Evolutionary conservation across 2,888 invertebrate genomes (phyloP), one percentile per base, ranked within the genome.

Genomic region (Allolobophora icterica): DNA sequence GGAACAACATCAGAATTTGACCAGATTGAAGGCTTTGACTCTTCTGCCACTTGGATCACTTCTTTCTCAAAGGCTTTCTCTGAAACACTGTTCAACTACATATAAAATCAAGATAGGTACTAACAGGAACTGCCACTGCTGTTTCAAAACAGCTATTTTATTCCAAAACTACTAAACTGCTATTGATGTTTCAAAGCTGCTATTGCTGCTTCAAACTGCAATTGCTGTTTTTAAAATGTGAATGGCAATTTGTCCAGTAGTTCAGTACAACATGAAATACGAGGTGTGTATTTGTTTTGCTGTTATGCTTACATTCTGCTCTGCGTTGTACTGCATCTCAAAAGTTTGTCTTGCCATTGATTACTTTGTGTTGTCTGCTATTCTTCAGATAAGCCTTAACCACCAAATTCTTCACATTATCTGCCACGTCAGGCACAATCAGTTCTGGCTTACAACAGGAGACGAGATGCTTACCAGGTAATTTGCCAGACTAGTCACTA

Each of bases 391-490:
- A 89, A 94, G 95, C 40, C 91, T 95, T 35, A 94, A 94, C 91
- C 94, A 94, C 89, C 95, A 95, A 93, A 93, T 94, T 21, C 92
- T 95, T 89, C 94, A 94, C 92, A 93, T 95, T 89, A 94, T 95
- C 35, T 95, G 95, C 92, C 94, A 94, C 33, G 94, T 94, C 89
- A 93, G 94, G 89, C 93, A 94, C 89, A 94, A 94, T 90, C 93
- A 94, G 92, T 94, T 94, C 92, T 94, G 94, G 94, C 91, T 95
- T 21, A 95, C 95, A 24, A 95, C 95, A 24, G 95, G 95, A 33
- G 94, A 95, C 92, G 94, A 94, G 91, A 92, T 92, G 42, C 92
- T 95, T 33, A 94, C 95, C 11, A 94, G 93, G 95, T 95, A 45
- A 71, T 8, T 71, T 71, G n/a, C 30, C 71, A n/a, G n/a, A 71